Conservation (phyloP, 2,113 vertebrate species). For the Microcebus jonahi region DNA sequence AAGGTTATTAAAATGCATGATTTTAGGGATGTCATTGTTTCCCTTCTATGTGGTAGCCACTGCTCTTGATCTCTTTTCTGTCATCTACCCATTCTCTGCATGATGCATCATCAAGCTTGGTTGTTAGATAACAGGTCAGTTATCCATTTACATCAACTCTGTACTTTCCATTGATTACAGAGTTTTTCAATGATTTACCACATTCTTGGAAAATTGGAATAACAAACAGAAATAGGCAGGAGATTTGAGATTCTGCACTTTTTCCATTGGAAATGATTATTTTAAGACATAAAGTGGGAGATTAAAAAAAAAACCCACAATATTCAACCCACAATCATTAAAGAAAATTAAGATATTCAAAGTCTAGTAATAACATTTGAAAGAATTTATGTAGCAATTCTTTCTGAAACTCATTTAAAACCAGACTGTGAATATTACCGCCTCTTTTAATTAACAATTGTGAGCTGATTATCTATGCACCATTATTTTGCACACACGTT, state of each 20-base stretch:
- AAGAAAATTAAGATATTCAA: slow-evolving; percentile 73
- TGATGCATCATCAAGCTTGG: neutral
- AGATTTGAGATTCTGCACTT: neutral
- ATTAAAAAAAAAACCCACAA: neutral
- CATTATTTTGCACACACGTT: slow-evolving; percentile 38
- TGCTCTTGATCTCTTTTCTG: neutral
- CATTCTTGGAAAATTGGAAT: neutral
- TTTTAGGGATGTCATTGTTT: neutral
- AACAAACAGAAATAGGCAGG: slow-evolving; percentile 36
- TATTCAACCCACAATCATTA: slow-evolving; percentile 64
- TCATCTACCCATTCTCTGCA: slow-evolving; percentile 33
- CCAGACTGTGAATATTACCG: slow-evolving; percentile 63
- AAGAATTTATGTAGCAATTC: slow-evolving; percentile 55
- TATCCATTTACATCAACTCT: neutral
- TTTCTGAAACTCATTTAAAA: slow-evolving; percentile 63
- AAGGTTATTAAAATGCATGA: neutral
- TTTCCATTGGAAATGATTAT: slow-evolving; percentile 23
- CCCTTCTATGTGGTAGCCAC: neutral
- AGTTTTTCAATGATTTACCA: neutral
- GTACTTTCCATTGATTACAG: slow-evolving; percentile 3
- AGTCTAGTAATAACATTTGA: slow-evolving; percentile 40
- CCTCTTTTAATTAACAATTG: slow-evolving; percentile 49
- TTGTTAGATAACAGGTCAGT: neutral
- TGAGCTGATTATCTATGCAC: slow-evolving; percentile 46
- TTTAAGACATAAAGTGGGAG: slow-evolving; percentile 41